Evolutionary conservation across 2,113 vertebrate genomes (phyloP).

Genomic region (Columbina picui): DNA sequence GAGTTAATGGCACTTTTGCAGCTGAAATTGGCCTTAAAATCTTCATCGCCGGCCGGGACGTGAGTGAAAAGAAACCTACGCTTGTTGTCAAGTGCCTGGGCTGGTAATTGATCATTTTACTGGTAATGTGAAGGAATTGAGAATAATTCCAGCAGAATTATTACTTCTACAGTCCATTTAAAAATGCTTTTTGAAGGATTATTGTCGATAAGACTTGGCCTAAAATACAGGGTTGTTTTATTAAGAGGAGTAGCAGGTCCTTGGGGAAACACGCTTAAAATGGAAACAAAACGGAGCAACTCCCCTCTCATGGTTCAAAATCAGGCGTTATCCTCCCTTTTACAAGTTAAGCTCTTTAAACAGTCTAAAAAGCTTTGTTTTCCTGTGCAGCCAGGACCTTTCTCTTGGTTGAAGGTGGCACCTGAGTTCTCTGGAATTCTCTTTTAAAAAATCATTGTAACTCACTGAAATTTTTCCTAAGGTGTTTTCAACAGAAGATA

Average conservation of each 20-base stretch:
- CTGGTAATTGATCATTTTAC: background rate
- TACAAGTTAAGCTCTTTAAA: background rate
- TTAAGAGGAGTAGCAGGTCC: background rate
- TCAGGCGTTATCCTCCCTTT: background rate
- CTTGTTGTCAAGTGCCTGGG: background rate
- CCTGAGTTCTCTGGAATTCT: background rate
- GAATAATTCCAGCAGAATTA: background rate
- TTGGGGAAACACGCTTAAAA: background rate
- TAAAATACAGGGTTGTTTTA: background rate
- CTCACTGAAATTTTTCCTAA: background rate
- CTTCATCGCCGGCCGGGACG: background rate
- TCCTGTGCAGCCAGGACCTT: background rate
- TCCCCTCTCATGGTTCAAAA: fast-evolving
- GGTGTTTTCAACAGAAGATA: background rate
- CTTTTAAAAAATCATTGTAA: background rate
- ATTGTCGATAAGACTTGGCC: background rate
- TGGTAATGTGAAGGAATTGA: background rate
- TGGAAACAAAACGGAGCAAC: background rate
- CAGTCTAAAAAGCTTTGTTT: background rate
- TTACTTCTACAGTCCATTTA: background rate
- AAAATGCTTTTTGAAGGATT: background rate
- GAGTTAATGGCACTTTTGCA: background rate
- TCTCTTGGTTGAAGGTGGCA: background rate
- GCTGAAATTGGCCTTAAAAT: background rate
- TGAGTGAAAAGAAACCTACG: background rate